Conservation (phyloP, 92 coral and sea anemone genomes). For the Actinostola sp. region DNA sequence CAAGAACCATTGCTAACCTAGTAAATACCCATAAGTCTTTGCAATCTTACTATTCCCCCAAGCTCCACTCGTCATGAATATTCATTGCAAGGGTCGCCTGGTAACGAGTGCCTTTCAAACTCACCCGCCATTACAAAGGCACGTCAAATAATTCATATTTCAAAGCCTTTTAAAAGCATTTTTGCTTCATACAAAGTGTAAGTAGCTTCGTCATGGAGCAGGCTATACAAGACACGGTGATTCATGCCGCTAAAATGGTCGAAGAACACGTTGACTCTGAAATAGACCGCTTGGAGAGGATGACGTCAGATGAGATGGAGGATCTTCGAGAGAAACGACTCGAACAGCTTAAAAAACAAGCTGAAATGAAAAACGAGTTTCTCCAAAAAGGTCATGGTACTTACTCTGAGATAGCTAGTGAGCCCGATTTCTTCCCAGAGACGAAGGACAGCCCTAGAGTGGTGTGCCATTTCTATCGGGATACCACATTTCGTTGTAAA, state of each 20-base stretch:
- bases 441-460: conserved; percentile 89
- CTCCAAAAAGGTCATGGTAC: conserved; percentile 95
- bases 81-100: conserved; percentile 60
- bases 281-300: conserved; percentile 80
- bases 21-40: conserved; percentile 41
- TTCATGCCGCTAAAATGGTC: conserved; percentile 85
- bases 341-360: conserved; percentile 88
- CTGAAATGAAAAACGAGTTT: conserved; percentile 87
- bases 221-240: conserved; percentile 76
- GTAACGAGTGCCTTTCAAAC: conserved; percentile 60
- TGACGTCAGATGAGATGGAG: conserved; percentile 91
- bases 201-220: conserved; percentile 68
- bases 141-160: background rate
- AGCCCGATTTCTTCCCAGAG: conserved; percentile 90
- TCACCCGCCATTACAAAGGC: conserved; percentile 54
- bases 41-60: conserved; percentile 20
- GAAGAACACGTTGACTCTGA: conserved; percentile 98
- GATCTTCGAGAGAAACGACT: conserved; percentile 92
- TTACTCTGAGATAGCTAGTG: conserved; percentile 84
- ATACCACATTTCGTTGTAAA: conserved; percentile 93
- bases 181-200: background rate
- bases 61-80: conserved; percentile 59
- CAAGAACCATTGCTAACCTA: conserved; percentile 25
- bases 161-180: background rate
- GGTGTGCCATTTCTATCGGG: conserved; percentile 93